Conservation (phyloP, 1,140 invertebrate species). For the Drosophila littoralis region DNA sequence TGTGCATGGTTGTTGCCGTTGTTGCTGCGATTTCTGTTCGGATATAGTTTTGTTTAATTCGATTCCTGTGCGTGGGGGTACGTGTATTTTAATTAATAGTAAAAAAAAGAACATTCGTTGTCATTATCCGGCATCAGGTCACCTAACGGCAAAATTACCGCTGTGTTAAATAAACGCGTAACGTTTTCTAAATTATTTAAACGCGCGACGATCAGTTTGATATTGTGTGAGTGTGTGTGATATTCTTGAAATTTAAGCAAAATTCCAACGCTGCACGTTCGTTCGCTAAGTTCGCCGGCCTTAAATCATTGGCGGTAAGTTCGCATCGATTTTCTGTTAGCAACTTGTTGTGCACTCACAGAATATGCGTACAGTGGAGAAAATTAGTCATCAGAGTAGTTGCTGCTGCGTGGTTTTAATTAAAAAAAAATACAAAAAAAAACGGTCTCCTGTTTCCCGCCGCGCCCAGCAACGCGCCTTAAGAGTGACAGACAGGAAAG, state of each 20-base stretch:
- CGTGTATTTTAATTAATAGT: conserved; percentile 42
- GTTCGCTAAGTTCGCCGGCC: conserved; percentile 39
- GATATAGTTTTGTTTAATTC: conserved; percentile 49
- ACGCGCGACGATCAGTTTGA: conserved; percentile 49
- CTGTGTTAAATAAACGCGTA: conserved; percentile 30
- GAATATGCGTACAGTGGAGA: conserved; percentile 20
- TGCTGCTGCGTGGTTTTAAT: conserved; percentile 60
- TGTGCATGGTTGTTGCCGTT: conserved; percentile 45
- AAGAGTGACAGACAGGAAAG: conserved; percentile 63
- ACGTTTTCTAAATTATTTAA: conserved; percentile 31
- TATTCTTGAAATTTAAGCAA: conserved; percentile 63
- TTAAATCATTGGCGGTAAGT: conserved; percentile 56
- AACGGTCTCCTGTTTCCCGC: conserved; percentile 67
- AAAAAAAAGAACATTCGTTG: conserved; percentile 35
- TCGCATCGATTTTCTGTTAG: conserved; percentile 48
- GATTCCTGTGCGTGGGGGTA: conserved; percentile 33
- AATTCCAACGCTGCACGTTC: conserved; percentile 45
- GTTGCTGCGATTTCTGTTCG: conserved; percentile 45
- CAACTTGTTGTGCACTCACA: conserved; percentile 40
- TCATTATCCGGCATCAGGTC: conserved; percentile 12
- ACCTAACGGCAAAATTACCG: conserved; percentile 21
- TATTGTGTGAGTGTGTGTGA: conserved; percentile 37
- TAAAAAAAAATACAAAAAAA: conserved; percentile 47
- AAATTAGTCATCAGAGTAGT: conserved; percentile 68
- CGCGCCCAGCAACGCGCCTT: conserved; percentile 59